Evolutionary conservation across 1,140 invertebrate genomes (phyloP), one percentile per base, ranked within the genome.

Genomic region (Riptortus pedestris): DNA sequence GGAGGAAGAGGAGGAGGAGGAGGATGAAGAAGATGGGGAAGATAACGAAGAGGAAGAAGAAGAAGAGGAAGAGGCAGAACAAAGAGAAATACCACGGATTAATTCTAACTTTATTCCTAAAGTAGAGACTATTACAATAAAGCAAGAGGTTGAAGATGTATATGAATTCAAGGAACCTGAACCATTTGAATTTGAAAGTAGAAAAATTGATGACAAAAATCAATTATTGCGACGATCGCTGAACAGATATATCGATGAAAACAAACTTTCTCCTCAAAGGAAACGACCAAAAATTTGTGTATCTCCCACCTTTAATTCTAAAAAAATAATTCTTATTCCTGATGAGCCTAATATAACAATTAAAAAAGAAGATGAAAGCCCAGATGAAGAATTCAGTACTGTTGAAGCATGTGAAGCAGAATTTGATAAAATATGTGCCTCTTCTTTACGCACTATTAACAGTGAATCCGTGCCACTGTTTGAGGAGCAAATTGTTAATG

Each of bases 121-220:
- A 5, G 5, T 14, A 38, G 24, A 18, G 26, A 24, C 24, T 31
- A 60, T 62, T 16, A 9, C 28, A n/a, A 28, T 33, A 16, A 59
- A 59, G 33, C 57, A 59, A 16, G 57, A 59, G 33, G 57, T 59
- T 59, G 84, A 86, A 68, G 88, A 90, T 73, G 83, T 90, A 71
- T 92, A 92, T 69, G 89, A 92, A 73, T 92, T 92, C 70, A 91
- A 91, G 74, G 89, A 92, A 75, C 65, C 65, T 1, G 65, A 66
- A 31, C 65, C 65, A 26, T 66, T 66, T 66, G 61, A 66, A 45
- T 66, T 66, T 38, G 65, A 66, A 66, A 48, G 26, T 31, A 22
- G 65, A 22, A 66, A 63, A 60, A 63, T 61, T 38, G 65, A 66
- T n/a, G 65, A 66, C 14, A 63, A 63, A 48, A 38, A 20, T 7